Conservation (phyloP, 1,140 invertebrate species). For the Leucophenga varia region DNA sequence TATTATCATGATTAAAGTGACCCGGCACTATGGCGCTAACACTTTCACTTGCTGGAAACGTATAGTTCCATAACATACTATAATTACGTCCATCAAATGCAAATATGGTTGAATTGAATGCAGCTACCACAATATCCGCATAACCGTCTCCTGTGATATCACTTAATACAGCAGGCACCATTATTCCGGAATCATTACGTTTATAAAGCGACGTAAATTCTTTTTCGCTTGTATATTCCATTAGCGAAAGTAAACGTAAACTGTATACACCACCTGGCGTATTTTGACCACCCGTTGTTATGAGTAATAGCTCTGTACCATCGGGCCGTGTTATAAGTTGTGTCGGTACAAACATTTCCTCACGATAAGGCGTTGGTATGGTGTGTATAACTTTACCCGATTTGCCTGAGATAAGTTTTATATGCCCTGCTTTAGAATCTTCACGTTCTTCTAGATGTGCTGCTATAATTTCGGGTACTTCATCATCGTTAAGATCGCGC, state of each 20-base stretch:
- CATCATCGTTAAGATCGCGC: conserved; percentile 72
- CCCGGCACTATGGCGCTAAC: conserved; percentile 77
- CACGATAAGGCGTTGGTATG: conserved; percentile 66
- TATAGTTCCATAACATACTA: conserved; percentile 71
- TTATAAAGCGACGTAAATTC: conserved; percentile 44
- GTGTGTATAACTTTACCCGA: conserved; percentile 66
- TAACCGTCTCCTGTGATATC: conserved; percentile 75
- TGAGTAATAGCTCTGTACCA: conserved; percentile 55
- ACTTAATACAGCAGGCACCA: conserved; percentile 70
- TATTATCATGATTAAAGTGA: conserved; percentile 77
- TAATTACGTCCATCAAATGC: conserved; percentile 73
- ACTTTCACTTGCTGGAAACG: conserved; percentile 64
- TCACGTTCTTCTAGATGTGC: conserved; percentile 65
- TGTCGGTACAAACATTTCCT: conserved; percentile 71
- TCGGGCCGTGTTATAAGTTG: conserved; percentile 44
- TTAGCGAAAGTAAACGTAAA: conserved; percentile 59
- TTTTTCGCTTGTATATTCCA: conserved; percentile 53
- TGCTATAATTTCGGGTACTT: conserved; percentile 70
- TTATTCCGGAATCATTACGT: conserved; percentile 57
- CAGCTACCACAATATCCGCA: conserved; percentile 72
- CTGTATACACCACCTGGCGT: conserved; percentile 68
- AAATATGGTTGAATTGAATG: conserved; percentile 73
- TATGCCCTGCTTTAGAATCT: conserved; percentile 60
- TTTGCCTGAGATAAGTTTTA: conserved; percentile 72
- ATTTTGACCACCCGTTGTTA: conserved; percentile 76